These are phyloP conservation scores for Cynocephalus volans DNA, from an alignment of 2,113 vertebrate genomes.

Conservation along the genomic window DNA sequence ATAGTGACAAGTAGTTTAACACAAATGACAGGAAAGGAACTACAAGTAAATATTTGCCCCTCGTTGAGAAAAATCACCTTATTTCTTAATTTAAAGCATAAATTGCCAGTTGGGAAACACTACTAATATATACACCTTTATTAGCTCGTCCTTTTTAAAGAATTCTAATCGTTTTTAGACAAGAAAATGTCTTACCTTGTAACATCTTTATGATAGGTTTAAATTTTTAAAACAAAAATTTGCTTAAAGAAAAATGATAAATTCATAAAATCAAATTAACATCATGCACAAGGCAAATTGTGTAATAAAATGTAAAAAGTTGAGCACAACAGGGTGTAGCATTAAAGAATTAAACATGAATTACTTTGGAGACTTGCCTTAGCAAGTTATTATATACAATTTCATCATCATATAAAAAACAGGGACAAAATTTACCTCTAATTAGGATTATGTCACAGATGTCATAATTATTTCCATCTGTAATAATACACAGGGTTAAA, in stretches of 20 bases:
- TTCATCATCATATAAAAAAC: slow-evolving; percentile 40
- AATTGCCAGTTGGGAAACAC: not conserved
- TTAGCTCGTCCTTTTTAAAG: slow-evolving; percentile 39
- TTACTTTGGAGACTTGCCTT: slow-evolving; percentile 51
- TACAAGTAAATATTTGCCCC: slow-evolving; percentile 35
- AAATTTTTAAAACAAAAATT: slow-evolving; percentile 42
- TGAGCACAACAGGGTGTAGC: not conserved
- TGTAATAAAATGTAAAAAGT: not conserved
- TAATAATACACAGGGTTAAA: slow-evolving; percentile 51
- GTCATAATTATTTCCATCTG: slow-evolving; percentile 31
- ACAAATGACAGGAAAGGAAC: slow-evolving; percentile 16
- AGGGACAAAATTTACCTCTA: not conserved
- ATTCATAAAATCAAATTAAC: slow-evolving; percentile 54
- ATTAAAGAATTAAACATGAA: slow-evolving; percentile 32
- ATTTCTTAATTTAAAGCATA: slow-evolving; percentile 46
- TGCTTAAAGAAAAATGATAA: slow-evolving; percentile 38
- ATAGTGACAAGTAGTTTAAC: slow-evolving; percentile 42
- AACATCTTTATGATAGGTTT: slow-evolving; percentile 35
- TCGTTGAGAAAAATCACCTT: slow-evolving; percentile 36
- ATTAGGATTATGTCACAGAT: slow-evolving; percentile 41
- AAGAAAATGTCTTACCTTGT: slow-evolving; percentile 28
- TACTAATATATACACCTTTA: not conserved
- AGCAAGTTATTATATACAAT: slow-evolving; percentile 35
- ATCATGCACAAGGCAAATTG: not conserved
- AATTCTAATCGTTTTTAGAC: slow-evolving; percentile 5